A percentile compares a stretch with the other conserved stretches of the same genome.
Conservation (phyloP, 2,888 invertebrate species). For the Caenorhabditis drosophilae region DNA sequence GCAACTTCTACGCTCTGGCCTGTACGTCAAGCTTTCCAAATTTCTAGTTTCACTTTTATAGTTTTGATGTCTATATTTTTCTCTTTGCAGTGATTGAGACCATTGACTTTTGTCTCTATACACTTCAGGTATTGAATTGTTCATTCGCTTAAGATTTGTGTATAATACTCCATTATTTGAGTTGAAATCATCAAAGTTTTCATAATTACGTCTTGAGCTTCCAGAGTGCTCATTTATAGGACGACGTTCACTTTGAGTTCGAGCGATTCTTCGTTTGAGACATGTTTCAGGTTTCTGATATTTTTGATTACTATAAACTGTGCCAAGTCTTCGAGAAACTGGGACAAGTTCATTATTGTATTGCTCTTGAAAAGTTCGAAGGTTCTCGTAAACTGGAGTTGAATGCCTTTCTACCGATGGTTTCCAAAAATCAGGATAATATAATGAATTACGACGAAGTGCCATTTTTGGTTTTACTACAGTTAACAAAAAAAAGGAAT, state of each 20-base stretch:
- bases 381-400: conserved; percentile 20
- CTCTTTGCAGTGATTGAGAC: conserved; percentile 26
- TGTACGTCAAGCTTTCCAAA: not conserved
- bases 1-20: conserved; percentile 30
- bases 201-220: not conserved
- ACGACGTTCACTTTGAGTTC: conserved; percentile 44
- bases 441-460: conserved; percentile 22
- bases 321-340: conserved; percentile 28
- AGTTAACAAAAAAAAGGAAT: no score
- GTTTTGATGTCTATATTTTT: no score
- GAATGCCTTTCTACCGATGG: conserved; percentile 20
- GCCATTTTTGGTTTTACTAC: conserved; percentile 12
- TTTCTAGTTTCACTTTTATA: no score
- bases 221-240: not conserved
- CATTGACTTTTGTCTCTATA: conserved; percentile 12
- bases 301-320: conserved; percentile 10
- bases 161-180: conserved; percentile 17
- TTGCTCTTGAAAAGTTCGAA: conserved; percentile 12
- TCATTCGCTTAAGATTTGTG: conserved; percentile 9
- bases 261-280: conserved; percentile 42
- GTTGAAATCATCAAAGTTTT: conserved; percentile 6
- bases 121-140: no score
- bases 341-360: conserved; percentile 7
- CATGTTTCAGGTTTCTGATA: conserved; percentile 37
- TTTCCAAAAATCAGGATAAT: conserved; percentile 31